phyloP scores from a whole-genome alignment of 2,797 vertebrate species.

The Chelidonichthys spinosus region DNA sequence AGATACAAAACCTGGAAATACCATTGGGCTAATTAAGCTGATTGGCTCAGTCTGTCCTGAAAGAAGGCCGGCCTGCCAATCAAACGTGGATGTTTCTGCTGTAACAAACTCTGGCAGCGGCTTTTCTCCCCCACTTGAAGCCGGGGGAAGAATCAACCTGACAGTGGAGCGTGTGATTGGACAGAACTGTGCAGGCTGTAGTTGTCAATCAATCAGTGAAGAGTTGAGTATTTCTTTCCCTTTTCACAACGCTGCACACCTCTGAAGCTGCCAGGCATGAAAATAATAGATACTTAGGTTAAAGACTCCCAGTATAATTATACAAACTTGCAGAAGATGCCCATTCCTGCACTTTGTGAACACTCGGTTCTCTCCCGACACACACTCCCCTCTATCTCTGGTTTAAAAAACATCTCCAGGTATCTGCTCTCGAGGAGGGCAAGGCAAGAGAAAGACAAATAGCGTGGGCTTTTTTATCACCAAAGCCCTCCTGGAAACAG shows the following conservation, averaged over 20 bases:
- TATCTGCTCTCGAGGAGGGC: constrained; percentile 80
- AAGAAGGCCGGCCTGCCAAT: constrained; percentile 76
- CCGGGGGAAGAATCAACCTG: constrained; percentile 70
- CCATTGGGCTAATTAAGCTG: constrained; percentile 77
- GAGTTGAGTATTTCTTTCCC: constrained; percentile 77
- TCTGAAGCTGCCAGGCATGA: constrained; percentile 71
- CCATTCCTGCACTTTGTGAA: constrained; percentile 56
- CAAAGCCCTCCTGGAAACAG: constrained; percentile 80
- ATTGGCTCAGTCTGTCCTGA: constrained; percentile 75
- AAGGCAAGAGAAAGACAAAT: constrained; percentile 79
- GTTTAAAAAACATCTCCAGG: constrained; percentile 74
- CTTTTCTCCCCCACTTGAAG: constrained; percentile 69
- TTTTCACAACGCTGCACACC: constrained; percentile 56
- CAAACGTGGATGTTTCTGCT: constrained; percentile 72
- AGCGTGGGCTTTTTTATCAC: constrained; percentile 84
- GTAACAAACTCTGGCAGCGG: constrained; percentile 66
- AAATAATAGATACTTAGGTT: constrained; percentile 80
- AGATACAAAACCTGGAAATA: constrained; percentile 76
- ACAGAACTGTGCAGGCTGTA: constrained; percentile 76
- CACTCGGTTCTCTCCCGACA: constrained; percentile 57
- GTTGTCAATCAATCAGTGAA: constrained; percentile 79
- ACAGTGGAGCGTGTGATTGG: constrained; percentile 79
- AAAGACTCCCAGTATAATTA: constrained; percentile 76
- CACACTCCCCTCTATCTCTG: constrained; percentile 55
- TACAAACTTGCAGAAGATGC: constrained; percentile 65